A percentile compares a stretch with the other conserved stretches of the same genome.
Evolutionary conservation across 1,140 invertebrate genomes (phyloP).

Genomic region (Drosophila azteca): DNA sequence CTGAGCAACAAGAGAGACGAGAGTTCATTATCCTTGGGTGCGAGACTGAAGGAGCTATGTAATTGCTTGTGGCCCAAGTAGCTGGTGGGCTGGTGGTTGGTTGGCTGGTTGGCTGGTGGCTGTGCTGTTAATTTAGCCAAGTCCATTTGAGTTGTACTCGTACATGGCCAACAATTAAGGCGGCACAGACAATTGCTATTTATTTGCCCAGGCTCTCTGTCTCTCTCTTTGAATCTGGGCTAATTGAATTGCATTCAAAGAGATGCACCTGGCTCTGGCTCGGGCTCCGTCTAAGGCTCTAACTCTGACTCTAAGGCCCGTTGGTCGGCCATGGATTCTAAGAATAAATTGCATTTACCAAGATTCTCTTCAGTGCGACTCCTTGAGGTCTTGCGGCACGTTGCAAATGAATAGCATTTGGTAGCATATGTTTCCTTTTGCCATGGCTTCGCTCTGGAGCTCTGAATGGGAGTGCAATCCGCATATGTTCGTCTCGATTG

Average conservation of each 20-base stretch:
- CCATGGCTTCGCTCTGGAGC: slow-evolving; percentile 12
- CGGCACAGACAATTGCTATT: slow-evolving; percentile 62
- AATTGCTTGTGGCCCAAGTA: slow-evolving; percentile 41
- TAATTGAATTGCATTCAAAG: slow-evolving; percentile 76
- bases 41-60: not conserved
- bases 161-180: slow-evolving; percentile 48
- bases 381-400: slow-evolving; percentile 31
- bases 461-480: slow-evolving; percentile 37
- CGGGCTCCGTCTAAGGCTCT: not conserved
- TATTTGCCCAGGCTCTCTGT: slow-evolving; percentile 37
- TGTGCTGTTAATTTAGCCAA: slow-evolving; percentile 43
- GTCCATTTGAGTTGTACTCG: too few relatives aligned
- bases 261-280: slow-evolving; percentile 55
- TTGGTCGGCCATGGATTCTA: slow-evolving; percentile 8
- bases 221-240: slow-evolving; percentile 60
- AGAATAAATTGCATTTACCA: slow-evolving; percentile 51
- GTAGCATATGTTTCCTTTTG: slow-evolving; percentile 51
- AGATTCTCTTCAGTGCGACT: slow-evolving; percentile 2
- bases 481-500: slow-evolving; percentile 70
- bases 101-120: too few relatives aligned
- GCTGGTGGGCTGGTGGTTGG: not conserved
- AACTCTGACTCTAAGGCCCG: too few relatives aligned
- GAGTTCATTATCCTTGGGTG: slow-evolving; percentile 37
- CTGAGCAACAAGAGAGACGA: not conserved
- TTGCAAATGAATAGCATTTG: slow-evolving; percentile 47